Evolutionary conservation across 2,797 vertebrate species (phyloP), one percentile per base, ranked within the genome.

Genomic region (Mastacembelus armatus): DNA sequence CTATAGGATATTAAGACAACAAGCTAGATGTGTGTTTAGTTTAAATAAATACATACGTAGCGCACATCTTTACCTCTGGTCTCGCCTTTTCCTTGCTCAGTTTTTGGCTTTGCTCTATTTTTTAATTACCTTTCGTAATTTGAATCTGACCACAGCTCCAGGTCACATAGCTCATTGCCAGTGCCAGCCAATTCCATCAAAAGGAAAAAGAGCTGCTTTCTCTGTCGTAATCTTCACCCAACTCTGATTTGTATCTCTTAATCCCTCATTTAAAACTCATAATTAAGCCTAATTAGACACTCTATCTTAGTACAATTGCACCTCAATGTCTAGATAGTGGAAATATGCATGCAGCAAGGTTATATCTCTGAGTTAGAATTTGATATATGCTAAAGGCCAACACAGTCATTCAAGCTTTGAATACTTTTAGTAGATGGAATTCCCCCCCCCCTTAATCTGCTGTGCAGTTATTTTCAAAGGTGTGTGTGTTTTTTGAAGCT

Each of bases 281-380:
- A 92, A 92, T 92, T 87, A 93, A n/a, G 85, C 80, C 80, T 90
- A 92, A 93, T 90, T 90, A 90, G 80, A 76, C 36, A 65, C 56
- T 77, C 60, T 85, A 84, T 88, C 74, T 85, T 52, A 5, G 36
- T 50, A 55, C 63, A 78, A 82, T 85, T 88, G 87, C 76, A 83
- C 70, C 83, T 90, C 77, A 78, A 82, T 88, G 74, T 61, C 35
- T 52, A 78, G 85, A 90, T 78, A 87, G 88, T 66, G 72, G 64
- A 70, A 74, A 87, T 80, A 66, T 76, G 86, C 68, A 84, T 61
- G 77, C 64, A 80, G 76, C 87, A 87, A 91, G 89, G 85, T 90
- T 88, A 88, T 83, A 76, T 84, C 60, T 68, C 71, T 67, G 55
- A 80, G 74, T 80, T 74, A 68, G 69, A 85, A 76, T 83, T 55